A percentile compares a stretch with the other conserved stretches of the same genome.
phyloP scores from a whole-genome alignment of 2,797 vertebrate species.

The Acanthornis magna region DNA sequence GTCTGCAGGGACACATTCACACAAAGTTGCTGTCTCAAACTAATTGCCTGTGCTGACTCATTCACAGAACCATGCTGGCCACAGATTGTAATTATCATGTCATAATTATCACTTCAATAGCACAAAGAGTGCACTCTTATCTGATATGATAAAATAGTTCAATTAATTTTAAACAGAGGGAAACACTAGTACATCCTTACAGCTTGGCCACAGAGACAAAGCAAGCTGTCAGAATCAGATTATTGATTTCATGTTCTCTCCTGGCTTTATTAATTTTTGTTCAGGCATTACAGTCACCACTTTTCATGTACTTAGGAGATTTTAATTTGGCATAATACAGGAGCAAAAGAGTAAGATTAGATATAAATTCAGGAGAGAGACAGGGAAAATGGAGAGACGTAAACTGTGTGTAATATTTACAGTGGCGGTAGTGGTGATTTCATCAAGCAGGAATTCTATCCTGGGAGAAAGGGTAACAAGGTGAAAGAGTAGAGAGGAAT shows the following conservation, averaged over 20 bases:
- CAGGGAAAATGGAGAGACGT: background rate
- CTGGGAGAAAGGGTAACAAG: background rate
- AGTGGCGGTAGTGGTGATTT: background rate
- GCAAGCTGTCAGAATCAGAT: conserved; percentile 55
- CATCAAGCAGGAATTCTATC: background rate
- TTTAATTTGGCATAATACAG: conserved; percentile 16
- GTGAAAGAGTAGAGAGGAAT: background rate
- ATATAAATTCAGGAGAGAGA: background rate
- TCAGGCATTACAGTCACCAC: conserved; percentile 34
- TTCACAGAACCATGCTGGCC: conserved; percentile 38
- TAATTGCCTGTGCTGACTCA: conserved; percentile 60
- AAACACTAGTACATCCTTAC: conserved; percentile 46
- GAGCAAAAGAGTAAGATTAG: background rate
- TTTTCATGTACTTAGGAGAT: conserved; percentile 35
- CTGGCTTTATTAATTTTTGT: conserved; percentile 61
- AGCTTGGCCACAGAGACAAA: conserved; percentile 55
- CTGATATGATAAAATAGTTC: conserved; percentile 68
- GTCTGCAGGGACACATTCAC: background rate
- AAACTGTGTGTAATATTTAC: conserved; percentile 7
- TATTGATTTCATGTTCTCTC: conserved; percentile 56
- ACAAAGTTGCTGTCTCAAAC: conserved; percentile 31
- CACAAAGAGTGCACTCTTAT: conserved; percentile 57
- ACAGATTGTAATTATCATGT: conserved; percentile 63
- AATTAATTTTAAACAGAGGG: conserved; percentile 69
- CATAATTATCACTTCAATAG: conserved; percentile 66